A percentile compares a stretch with the other conserved stretches of the same genome.
These are phyloP conservation scores for Herpailurus yagouaroundi DNA, from an alignment of 2,113 vertebrate genomes.

Conservation along the genomic window DNA sequence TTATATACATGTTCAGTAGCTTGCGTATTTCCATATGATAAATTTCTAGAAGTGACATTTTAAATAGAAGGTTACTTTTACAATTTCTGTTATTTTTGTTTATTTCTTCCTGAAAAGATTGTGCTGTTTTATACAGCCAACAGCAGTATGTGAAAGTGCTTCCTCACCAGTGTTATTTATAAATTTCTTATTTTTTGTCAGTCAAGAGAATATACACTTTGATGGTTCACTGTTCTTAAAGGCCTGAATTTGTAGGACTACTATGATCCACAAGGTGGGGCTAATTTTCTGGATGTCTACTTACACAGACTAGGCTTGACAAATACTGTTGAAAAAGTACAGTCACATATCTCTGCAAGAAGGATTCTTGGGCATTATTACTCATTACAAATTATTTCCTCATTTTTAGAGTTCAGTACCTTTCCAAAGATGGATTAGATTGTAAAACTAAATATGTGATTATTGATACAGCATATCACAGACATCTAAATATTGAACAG, in stretches of 20 bases:
- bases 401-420: slow-evolving; percentile 2
- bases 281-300: slow-evolving; percentile 49
- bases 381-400: slow-evolving; percentile 24
- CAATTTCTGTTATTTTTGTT: slow-evolving; percentile 12
- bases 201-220: not conserved
- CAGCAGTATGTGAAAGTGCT: not conserved
- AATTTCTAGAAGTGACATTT: slow-evolving; percentile 57
- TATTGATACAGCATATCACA: not conserved
- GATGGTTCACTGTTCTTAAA: not conserved
- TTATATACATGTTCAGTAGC: not conserved
- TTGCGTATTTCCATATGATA: not conserved
- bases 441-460: not conserved
- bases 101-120: slow-evolving; percentile 30
- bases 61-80: not conserved
- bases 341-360: not conserved
- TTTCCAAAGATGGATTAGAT: not conserved
- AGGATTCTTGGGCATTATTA: not conserved
- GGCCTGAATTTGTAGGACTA: slow-evolving; percentile 39
- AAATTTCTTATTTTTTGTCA: slow-evolving; percentile 34
- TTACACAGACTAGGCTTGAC: not conserved
- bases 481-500: not conserved
- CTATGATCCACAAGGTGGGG: slow-evolving; percentile 67
- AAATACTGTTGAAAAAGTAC: not conserved
- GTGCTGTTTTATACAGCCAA: not conserved
- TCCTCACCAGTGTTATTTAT: not conserved